Evolutionary conservation across 2,113 vertebrate species (phyloP), one percentile per base, ranked within the genome.

Genomic region (Nipponia nippon): DNA sequence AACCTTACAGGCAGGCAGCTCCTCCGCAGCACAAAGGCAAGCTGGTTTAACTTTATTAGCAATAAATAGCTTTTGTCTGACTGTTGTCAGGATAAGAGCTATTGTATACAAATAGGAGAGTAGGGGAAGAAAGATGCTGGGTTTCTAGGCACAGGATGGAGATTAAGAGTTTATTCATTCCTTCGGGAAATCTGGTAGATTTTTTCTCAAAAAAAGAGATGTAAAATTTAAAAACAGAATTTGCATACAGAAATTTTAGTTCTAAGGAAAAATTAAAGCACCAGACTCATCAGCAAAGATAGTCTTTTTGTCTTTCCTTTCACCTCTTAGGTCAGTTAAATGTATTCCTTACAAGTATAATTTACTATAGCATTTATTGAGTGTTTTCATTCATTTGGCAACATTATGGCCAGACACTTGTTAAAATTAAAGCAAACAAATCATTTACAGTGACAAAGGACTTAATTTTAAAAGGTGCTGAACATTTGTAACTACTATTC

Each of bases 361-460:
- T 61, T 70, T 76, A 36, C 34, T 72, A 14, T 26, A 50, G 30
- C 25, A 50, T 67, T 80, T 93, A 59, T 19, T 50, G 4, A 77
- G 11, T 89, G 29, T 80, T 83, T 83, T 89, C 23, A 71, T 66
- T 83, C 29, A 47, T 72, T 89, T 8, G 10, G 53, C 10, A 67
- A 36, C 0, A 1, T 76, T 62, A 27, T 13, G 10, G 27, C 32
- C 53, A 42, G 52, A 26, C 55, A 27, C 2, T 1, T 42, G 5
- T 67, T 81, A 73, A 76, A 76, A 75, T 47, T 40, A 67, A 66
- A 72, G 22, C 8, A 80, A 19, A 36, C 13, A 46, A 40, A 67
- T 62, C 0, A 47, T 67, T 90, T 67, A 16, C n/a, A 47, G 11
- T 59, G 16, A 27, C 17, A 79, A 44, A 85, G 13, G 12, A 49